phyloP scores from a whole-genome alignment of 2,797 vertebrate genomes.

The Acrossocheilus wenchowensis region DNA sequence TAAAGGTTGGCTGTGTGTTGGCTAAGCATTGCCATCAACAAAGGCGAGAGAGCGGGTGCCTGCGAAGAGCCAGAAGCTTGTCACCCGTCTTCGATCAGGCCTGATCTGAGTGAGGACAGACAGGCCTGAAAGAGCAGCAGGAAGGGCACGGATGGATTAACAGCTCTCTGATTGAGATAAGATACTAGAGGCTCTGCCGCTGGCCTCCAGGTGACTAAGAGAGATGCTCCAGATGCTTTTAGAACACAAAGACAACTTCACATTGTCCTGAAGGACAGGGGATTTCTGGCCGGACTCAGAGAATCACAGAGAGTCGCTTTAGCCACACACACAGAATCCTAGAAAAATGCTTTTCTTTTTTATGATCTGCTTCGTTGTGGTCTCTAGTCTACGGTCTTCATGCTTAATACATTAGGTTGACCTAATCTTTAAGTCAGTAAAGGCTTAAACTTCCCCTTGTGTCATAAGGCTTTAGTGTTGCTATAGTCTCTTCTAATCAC shows the following conservation, averaged over 20 bases:
- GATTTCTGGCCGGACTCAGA: neutral
- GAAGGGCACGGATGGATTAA: conserved; percentile 43
- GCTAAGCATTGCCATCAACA: neutral
- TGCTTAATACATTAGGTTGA: neutral
- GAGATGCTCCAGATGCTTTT: conserved; percentile 35
- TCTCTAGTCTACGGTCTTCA: conserved; percentile 17
- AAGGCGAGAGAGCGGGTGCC: neutral
- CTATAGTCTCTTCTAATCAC: conserved; percentile 16
- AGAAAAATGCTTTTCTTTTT: neutral
- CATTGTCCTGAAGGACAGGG: neutral
- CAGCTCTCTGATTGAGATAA: conserved; percentile 51
- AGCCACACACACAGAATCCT: neutral
- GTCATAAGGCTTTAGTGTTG: conserved; percentile 24
- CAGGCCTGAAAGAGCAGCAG: conserved; percentile 33
- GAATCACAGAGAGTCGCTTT: neutral
- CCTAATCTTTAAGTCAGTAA: conserved; percentile 29
- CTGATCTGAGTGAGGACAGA: conserved; percentile 26
- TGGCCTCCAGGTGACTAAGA: conserved; percentile 15
- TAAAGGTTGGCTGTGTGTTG: neutral
- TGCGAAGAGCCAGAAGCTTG: conserved; percentile 1
- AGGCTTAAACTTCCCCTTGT: conserved; percentile 41
- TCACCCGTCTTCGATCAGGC: conserved; percentile 2
- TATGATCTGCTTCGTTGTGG: conserved; percentile 12
- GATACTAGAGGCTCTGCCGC: conserved; percentile 38
- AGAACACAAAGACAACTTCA: conserved; percentile 28